These are phyloP conservation scores for Echinometra lucunter DNA, from an alignment of 53 echinoderm and acorn worm species.

Conservation along the genomic window DNA sequence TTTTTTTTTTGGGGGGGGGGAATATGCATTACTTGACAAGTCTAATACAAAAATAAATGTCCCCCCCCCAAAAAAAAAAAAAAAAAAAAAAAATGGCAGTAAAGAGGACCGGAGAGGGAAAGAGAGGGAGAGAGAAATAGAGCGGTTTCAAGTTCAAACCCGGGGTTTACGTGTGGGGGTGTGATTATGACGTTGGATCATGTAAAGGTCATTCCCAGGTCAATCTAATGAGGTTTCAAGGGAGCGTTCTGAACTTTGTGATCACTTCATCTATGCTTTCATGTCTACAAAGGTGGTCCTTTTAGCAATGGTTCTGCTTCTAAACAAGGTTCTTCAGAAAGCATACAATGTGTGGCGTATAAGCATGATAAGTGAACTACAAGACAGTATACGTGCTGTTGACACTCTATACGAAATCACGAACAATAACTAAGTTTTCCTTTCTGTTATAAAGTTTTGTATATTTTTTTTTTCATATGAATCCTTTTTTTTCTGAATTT, in stretches of 20 bases:
- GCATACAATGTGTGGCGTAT: no score
- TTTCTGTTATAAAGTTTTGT: not conserved
- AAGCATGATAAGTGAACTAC: no score
- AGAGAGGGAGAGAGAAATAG: not conserved
- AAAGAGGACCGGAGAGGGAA: not conserved
- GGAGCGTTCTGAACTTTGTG: not conserved
- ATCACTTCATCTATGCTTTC: not conserved
- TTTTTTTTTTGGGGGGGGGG: no score
- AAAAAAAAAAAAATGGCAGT: not conserved
- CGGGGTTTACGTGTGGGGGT: not conserved
- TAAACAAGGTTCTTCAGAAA: no score
- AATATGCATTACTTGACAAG: no score
- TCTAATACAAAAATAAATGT: no score
- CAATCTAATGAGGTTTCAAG: constrained; percentile 22
- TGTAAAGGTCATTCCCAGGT: not conserved
- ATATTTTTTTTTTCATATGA: no score
- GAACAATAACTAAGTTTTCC: no score
- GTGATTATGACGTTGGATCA: constrained; percentile 10
- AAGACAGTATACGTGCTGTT: no score
- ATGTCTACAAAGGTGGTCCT: not conserved
- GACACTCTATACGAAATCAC: no score
- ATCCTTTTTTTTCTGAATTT: not conserved
- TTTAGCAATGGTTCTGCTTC: no score
- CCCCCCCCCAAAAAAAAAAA: no score
- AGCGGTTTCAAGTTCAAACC: not conserved